phyloP scores from a whole-genome alignment of 2,797 vertebrate genomes.

The Lithobates sylvaticus region DNA sequence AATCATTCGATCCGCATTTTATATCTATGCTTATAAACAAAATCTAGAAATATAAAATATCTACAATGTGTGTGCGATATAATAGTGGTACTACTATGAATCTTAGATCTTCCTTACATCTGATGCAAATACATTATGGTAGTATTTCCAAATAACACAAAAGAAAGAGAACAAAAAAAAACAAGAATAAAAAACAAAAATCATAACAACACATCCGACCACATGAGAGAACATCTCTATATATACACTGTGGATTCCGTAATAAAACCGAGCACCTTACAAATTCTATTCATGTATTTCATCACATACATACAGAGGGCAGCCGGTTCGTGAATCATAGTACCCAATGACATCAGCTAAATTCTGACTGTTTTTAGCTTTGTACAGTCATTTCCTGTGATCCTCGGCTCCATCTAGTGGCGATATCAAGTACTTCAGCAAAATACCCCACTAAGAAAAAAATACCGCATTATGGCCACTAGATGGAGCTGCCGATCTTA shows the following conservation, averaged over 20 bases:
- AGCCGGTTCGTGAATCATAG: neutral
- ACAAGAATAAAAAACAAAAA: no score
- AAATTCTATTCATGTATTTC: neutral
- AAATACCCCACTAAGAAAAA: no score
- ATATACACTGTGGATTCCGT: neutral
- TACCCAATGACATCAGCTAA: neutral
- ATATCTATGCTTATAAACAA: conserved; percentile 12
- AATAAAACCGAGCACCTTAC: neutral
- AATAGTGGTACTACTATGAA: conserved; percentile 15
- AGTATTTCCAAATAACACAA: neutral
- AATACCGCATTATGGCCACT: no score
- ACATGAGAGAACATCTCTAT: no score
- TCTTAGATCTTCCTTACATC: neutral
- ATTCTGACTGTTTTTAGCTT: no score
- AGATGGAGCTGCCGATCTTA: no score
- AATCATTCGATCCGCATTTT: conserved; percentile 3
- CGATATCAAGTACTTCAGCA: no score
- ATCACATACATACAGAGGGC: neutral
- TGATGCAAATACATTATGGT: neutral
- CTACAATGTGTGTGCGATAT: conserved; percentile 15
- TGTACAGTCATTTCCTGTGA: no score
- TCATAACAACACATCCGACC: no score
- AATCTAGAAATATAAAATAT: conserved; percentile 17
- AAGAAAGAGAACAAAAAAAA: neutral
- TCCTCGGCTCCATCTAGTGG: no score